Evolutionary conservation across 2,888 invertebrate genomes (phyloP).

Genomic region (Germaria angustata): DNA sequence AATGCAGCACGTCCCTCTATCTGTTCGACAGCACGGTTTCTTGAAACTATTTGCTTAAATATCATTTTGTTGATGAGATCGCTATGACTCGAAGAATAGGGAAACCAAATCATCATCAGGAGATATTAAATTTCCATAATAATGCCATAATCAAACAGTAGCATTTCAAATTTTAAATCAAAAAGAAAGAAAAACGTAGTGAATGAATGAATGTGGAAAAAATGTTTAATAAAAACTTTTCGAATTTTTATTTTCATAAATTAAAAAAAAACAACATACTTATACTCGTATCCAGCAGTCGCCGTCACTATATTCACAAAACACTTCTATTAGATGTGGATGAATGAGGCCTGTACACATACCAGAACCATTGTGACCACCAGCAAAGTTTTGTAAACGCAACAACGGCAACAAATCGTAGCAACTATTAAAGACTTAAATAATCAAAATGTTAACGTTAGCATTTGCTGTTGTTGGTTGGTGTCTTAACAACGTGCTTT

Average conservation of each 20-base stretch:
- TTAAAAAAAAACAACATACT: constrained; percentile 6
- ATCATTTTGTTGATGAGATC: constrained; percentile 5
- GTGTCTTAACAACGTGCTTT: constrained; percentile 14
- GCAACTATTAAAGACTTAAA: constrained; percentile 30
- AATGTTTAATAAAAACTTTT: constrained; percentile 31
- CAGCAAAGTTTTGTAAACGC: constrained; percentile 42
- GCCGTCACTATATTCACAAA: constrained; percentile 8
- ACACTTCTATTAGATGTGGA: constrained; percentile 28
- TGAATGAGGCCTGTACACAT: constrained; percentile 9
- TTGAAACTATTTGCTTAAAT: not conserved
- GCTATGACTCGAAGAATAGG: not conserved
- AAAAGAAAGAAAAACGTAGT: not conserved
- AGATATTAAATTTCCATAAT: constrained; percentile 63
- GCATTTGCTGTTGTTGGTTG: constrained; percentile 37
- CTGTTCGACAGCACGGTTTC: not conserved
- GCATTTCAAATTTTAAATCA: constrained; percentile 55
- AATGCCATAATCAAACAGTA: constrained; percentile 62
- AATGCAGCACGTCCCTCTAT: not conserved
- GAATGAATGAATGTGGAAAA: constrained; percentile 48
- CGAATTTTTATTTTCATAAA: constrained; percentile 42
- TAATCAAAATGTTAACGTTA: constrained; percentile 57
- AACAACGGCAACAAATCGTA: constrained; percentile 34
- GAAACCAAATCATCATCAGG: constrained; percentile 53
- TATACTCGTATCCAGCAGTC: constrained; percentile 22
- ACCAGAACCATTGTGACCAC: constrained; percentile 33